These are phyloP conservation scores for Rhea pennata DNA, from an alignment of 2,113 vertebrate genomes.

Conservation along the genomic window DNA sequence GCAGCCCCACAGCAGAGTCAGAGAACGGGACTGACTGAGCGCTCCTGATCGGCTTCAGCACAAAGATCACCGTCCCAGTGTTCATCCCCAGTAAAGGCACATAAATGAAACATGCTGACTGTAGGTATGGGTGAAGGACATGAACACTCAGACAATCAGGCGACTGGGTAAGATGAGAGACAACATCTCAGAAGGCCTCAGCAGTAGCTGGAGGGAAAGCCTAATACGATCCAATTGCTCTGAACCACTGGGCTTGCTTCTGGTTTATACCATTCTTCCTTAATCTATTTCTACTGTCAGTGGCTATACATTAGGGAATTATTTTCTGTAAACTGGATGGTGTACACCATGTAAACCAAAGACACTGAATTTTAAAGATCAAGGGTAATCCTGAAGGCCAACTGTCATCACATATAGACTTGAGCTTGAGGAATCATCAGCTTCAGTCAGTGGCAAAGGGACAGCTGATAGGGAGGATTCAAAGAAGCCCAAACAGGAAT, in stretches of 20 bases:
- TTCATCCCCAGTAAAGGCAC: fast-evolving
- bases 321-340: neutral
- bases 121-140: fast-evolving
- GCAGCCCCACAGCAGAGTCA: fast-evolving
- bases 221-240: neutral
- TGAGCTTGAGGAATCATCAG: neutral
- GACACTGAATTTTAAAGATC: neutral
- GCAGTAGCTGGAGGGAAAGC: neutral
- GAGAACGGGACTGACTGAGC: fast-evolving
- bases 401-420: neutral
- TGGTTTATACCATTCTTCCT: neutral
- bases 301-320: neutral
- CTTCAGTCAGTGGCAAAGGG: neutral
- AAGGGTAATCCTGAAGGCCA: neutral
- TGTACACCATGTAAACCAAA: neutral
- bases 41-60: neutral
- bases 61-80: neutral
- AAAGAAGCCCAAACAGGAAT: neutral
- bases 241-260: neutral
- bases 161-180: neutral
- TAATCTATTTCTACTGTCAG: neutral
- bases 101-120: neutral
- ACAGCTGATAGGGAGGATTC: neutral
- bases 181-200: neutral
- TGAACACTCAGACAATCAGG: neutral